Conservation (phyloP, 2,888 invertebrate species). For the Ophion slaviceki region DNA sequence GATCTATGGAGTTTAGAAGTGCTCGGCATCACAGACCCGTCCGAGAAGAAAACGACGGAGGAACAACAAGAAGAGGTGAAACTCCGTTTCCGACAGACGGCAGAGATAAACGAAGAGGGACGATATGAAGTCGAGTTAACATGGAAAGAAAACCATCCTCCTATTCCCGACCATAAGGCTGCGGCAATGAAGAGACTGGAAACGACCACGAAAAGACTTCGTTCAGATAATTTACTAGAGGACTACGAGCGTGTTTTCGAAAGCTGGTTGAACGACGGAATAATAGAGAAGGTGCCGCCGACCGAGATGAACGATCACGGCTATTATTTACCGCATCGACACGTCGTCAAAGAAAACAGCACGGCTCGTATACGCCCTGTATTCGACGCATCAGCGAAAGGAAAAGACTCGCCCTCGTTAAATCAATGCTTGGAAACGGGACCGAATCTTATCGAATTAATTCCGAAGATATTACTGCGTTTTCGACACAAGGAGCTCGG, state of each 20-base stretch:
- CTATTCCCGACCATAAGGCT: slow-evolving; percentile 70
- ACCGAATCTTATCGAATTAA: slow-evolving; percentile 70
- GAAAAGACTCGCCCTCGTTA: slow-evolving; percentile 68
- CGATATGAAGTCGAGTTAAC: too few relatives aligned
- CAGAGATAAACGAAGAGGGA: too few relatives aligned
- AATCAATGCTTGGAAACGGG: slow-evolving; percentile 70
- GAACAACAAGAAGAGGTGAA: too few relatives aligned
- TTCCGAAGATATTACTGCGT: slow-evolving; percentile 63
- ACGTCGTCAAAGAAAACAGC: slow-evolving; percentile 61
- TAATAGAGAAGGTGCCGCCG: slow-evolving; percentile 71
- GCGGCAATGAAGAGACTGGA: slow-evolving; percentile 72
- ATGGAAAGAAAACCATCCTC: too few relatives aligned
- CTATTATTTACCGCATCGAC: slow-evolving; percentile 64
- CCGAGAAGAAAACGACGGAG: too few relatives aligned
- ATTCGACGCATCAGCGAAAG: slow-evolving; percentile 72
- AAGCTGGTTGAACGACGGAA: slow-evolving; percentile 71
- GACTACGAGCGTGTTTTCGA: slow-evolving; percentile 72
- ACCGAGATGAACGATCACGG: slow-evolving; percentile 50
- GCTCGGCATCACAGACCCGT: too few relatives aligned
- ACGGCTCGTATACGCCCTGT: slow-evolving; percentile 70
- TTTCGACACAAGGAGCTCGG: slow-evolving; percentile 67
- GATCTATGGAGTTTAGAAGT: too few relatives aligned
- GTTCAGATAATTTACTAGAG: slow-evolving; percentile 63
- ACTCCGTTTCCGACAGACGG: too few relatives aligned
- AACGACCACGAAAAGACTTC: slow-evolving; percentile 67